Evolutionary conservation across 2,888 invertebrate species (phyloP).

Genomic region (Dicycla oo): DNA sequence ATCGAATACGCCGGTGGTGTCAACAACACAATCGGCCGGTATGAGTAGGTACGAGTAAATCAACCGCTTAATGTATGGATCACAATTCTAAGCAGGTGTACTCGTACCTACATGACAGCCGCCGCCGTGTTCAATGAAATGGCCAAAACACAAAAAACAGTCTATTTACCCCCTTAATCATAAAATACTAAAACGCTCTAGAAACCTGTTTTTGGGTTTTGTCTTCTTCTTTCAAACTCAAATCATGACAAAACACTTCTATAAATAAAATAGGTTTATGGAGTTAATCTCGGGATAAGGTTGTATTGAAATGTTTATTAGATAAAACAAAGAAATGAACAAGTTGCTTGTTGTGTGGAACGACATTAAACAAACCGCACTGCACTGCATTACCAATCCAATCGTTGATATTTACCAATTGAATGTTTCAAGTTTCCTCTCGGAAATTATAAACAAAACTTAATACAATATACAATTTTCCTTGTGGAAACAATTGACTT

Average conservation of each 20-base stretch:
- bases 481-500: conserved; percentile 43
- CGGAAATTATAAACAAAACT: conserved; percentile 51
- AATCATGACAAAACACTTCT: too few species aligned
- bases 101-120: too few species aligned
- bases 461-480: conserved; percentile 52
- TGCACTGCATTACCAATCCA: conserved; percentile 35
- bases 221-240: too few species aligned
- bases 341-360: conserved; percentile 15
- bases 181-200: too few species aligned
- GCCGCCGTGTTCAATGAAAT: not conserved
- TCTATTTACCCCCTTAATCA: too few species aligned
- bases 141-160: not conserved
- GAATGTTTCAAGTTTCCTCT: conserved; percentile 38
- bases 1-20: not conserved
- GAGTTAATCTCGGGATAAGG: not conserved
- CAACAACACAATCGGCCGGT: not conserved
- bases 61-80: conserved; percentile 8
- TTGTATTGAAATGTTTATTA: not conserved
- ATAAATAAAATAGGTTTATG: too few species aligned
- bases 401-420: conserved; percentile 45
- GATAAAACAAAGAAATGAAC: conserved; percentile 17
- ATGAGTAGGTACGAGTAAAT: not conserved
- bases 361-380: conserved; percentile 36
- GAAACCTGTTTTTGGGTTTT: too few species aligned
- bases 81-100: not conserved